Evolutionary conservation across 2,888 invertebrate species (phyloP).

Genomic region (Polydesmus complanatus): DNA sequence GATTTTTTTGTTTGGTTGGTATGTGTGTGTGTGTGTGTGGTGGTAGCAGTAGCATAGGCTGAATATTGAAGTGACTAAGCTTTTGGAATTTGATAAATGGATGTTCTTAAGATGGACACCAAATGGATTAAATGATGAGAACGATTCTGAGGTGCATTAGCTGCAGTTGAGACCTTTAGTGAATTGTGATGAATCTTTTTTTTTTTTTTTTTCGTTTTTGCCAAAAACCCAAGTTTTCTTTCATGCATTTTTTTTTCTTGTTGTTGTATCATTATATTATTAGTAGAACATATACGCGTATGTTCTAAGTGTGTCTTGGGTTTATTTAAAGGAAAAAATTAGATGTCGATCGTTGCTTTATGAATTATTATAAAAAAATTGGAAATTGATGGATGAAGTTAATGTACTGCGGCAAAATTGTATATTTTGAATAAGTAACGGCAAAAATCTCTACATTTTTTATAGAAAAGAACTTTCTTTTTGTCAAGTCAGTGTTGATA

Average conservation of each 20-base stretch:
- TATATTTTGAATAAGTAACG: too few relatives aligned
- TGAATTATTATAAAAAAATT: background rate
- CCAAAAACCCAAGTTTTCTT: background rate
- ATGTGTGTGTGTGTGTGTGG: background rate
- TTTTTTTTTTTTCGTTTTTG: too few relatives aligned
- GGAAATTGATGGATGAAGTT: background rate
- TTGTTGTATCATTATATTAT: background rate
- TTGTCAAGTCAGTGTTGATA: too few relatives aligned
- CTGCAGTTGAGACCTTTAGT: background rate
- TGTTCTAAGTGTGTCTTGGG: background rate
- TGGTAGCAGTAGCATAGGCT: background rate
- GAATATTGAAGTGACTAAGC: background rate
- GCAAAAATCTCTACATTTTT: too few relatives aligned
- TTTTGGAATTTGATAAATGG: background rate
- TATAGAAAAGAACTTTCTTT: too few relatives aligned
- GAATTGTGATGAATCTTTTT: background rate
- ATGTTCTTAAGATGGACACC: background rate
- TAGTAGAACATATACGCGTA: background rate
- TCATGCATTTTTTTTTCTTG: background rate
- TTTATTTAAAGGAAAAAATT: background rate
- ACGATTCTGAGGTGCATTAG: background rate
- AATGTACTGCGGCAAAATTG: background rate
- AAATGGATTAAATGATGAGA: background rate
- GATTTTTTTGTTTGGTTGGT: background rate
- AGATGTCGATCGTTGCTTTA: background rate